A percentile compares a stretch with the other conserved stretches of the same genome.
These are phyloP conservation scores for Neomicropteryx cornuta DNA, from an alignment of 1,140 invertebrate species.

Conservation along the genomic window DNA sequence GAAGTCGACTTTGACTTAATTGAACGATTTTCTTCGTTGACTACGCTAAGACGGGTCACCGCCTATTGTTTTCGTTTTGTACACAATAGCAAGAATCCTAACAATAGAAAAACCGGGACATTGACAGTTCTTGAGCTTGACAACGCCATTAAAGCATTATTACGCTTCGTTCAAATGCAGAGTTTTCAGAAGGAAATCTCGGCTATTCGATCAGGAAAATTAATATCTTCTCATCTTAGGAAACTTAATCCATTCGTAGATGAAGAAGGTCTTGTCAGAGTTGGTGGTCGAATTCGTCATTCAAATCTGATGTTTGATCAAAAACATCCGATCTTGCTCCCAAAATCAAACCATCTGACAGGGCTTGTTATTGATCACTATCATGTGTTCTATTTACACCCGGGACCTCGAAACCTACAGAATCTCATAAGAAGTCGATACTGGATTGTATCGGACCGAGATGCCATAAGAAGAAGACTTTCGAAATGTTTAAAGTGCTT, in stretches of 20 bases:
- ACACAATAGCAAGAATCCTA: no score
- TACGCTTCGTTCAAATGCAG: no score
- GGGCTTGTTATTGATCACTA: neutral
- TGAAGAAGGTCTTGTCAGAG: slow-evolving; percentile 13
- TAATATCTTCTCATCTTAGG: no score
- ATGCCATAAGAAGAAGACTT: neutral
- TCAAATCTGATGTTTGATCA: neutral
- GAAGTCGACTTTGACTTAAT: no score
- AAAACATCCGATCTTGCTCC: neutral
- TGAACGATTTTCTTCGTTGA: no score
- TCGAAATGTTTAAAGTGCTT: neutral
- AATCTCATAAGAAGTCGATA: neutral
- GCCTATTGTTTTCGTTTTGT: no score
- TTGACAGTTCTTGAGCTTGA: no score
- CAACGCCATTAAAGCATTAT: no score
- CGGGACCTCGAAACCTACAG: neutral
- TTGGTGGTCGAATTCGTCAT: slow-evolving; percentile 13
- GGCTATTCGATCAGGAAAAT: no score
- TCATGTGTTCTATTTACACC: neutral
- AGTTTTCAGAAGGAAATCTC: no score
- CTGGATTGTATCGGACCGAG: neutral
- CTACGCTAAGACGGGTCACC: no score
- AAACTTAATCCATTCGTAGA: slow-evolving; percentile 16
- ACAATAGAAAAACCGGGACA: no score
- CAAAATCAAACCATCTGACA: neutral